Percentiles rank a stretch among this genome's conserved stretches.
These are phyloP conservation scores for Oceanites oceanicus DNA, from an alignment of 2,113 vertebrate genomes.

Conservation along the genomic window DNA sequence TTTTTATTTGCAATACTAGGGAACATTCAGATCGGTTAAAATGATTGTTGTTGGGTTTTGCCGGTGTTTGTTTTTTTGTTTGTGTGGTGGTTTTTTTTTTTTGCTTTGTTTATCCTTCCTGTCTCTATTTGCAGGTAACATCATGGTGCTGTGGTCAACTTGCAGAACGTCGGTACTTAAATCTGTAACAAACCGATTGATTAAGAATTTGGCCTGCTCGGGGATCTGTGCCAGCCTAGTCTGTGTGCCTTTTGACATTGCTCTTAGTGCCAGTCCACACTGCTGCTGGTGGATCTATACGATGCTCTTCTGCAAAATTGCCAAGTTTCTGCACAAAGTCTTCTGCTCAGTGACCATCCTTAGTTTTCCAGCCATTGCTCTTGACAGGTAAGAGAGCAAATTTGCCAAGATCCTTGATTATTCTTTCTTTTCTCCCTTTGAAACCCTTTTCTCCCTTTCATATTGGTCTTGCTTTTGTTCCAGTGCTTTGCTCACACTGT, in stretches of 20 bases:
- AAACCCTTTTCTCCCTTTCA: not conserved
- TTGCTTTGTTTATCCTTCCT: not conserved
- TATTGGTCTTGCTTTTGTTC: not conserved
- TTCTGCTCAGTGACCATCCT: slow-evolving; percentile 96
- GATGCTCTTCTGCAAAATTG: slow-evolving; percentile 87
- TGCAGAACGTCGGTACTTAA: slow-evolving; percentile 92
- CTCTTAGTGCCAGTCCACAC: slow-evolving; percentile 86
- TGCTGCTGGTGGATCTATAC: slow-evolving; percentile 96
- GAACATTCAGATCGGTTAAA: not conserved
- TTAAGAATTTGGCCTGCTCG: slow-evolving; percentile 94
- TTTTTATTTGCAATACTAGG: not conserved
- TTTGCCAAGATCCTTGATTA: not conserved
- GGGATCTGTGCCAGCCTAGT: slow-evolving; percentile 91
- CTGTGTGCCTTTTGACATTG: slow-evolving; percentile 95
- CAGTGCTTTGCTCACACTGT: not conserved
- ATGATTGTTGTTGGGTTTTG: not conserved
- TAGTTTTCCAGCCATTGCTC: slow-evolving; percentile 88
- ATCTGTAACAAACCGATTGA: slow-evolving; percentile 92
- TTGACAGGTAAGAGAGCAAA: slow-evolving; percentile 79
- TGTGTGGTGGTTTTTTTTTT: not conserved
- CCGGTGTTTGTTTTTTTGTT: not conserved
- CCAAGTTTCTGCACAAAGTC: slow-evolving; percentile 95
- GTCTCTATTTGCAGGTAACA: slow-evolving; percentile 81
- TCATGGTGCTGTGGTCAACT: slow-evolving; percentile 93
- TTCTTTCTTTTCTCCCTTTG: not conserved